phyloP scores from a whole-genome alignment of 2,888 invertebrate genomes.

The Phaonia tiefii region DNA sequence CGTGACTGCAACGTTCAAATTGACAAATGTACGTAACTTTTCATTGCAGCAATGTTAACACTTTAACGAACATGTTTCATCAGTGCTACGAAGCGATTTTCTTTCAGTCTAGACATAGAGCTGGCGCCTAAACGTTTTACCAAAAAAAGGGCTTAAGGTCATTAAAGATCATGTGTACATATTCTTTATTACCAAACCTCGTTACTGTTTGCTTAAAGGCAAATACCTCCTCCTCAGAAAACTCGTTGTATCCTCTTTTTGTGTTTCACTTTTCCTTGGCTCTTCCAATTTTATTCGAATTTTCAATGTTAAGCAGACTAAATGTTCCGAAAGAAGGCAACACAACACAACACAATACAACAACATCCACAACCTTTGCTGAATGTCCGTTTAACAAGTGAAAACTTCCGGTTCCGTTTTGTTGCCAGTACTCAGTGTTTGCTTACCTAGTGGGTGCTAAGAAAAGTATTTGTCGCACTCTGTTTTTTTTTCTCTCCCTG shows the following conservation, averaged over 20 bases:
- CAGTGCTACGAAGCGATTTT: no score
- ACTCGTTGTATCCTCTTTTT: background rate
- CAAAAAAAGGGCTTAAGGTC: no score
- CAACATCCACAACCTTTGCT: conserved; percentile 39
- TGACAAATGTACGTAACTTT: no score
- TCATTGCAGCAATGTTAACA: no score
- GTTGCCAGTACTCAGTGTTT: background rate
- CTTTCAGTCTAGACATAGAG: no score
- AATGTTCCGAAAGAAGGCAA: no score
- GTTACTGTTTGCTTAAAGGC: background rate
- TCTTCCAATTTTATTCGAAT: conserved; percentile 20
- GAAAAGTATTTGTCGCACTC: conserved; percentile 15
- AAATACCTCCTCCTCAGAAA: background rate
- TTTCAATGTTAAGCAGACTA: conserved; percentile 41
- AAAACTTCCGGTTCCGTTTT: conserved; percentile 58
- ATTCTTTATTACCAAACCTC: background rate
- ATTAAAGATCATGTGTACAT: no score
- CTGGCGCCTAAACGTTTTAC: no score
- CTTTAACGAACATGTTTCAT: no score
- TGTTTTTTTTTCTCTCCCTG: background rate
- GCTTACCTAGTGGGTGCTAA: conserved; percentile 48
- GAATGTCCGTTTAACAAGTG: conserved; percentile 65
- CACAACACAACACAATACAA: conserved; percentile 37
- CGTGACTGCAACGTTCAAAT: no score
- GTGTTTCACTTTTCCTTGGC: background rate